Percentiles rank a stretch among this genome's conserved stretches.
These are phyloP conservation scores for Cryptus armator DNA, from an alignment of 2,888 invertebrate species.

Conservation along the genomic window DNA sequence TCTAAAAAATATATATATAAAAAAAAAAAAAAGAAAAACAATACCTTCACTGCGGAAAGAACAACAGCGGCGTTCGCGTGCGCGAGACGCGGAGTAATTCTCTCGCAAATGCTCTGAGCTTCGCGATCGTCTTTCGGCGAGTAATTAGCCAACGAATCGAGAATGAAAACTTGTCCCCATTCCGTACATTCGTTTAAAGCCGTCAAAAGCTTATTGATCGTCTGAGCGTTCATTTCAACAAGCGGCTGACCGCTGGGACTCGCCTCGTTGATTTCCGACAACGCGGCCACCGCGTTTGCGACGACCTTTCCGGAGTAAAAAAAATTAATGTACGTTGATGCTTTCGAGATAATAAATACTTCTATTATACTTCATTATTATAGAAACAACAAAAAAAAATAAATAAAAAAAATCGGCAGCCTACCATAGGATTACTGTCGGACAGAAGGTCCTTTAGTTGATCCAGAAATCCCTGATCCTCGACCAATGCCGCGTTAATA, in stretches of 20 bases:
- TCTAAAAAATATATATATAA: too few relatives aligned
- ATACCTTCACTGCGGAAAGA: slow-evolving; percentile 97
- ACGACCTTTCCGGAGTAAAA: slow-evolving; percentile 88
- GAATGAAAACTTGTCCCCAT: slow-evolving; percentile 99
- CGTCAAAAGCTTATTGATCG: slow-evolving; percentile 98
- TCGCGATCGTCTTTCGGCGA: slow-evolving; percentile 98
- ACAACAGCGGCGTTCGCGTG: slow-evolving; percentile 99
- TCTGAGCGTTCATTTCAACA: slow-evolving; percentile 98
- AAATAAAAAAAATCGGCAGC: slow-evolving; percentile 40
- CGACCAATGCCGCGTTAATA: slow-evolving; percentile 90
- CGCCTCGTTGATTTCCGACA: slow-evolving; percentile 99
- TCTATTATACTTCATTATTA: neutral
- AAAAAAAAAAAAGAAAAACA: slow-evolving; percentile 1
- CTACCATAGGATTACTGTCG: slow-evolving; percentile 99
- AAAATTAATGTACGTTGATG: slow-evolving; percentile 28
- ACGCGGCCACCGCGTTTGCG: slow-evolving; percentile 99
- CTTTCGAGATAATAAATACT: neutral
- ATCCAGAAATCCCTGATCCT: slow-evolving; percentile 98
- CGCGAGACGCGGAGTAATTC: slow-evolving; percentile 98
- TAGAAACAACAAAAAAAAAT: neutral
- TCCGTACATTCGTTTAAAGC: slow-evolving; percentile 99
- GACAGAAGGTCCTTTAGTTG: slow-evolving; percentile 98
- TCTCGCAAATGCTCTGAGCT: slow-evolving; percentile 99
- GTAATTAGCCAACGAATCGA: slow-evolving; percentile 99
- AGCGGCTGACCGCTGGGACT: slow-evolving; percentile 97